Evolutionary conservation across 2,888 invertebrate species (phyloP).

Genomic region (Glaucopsyche alexis): DNA sequence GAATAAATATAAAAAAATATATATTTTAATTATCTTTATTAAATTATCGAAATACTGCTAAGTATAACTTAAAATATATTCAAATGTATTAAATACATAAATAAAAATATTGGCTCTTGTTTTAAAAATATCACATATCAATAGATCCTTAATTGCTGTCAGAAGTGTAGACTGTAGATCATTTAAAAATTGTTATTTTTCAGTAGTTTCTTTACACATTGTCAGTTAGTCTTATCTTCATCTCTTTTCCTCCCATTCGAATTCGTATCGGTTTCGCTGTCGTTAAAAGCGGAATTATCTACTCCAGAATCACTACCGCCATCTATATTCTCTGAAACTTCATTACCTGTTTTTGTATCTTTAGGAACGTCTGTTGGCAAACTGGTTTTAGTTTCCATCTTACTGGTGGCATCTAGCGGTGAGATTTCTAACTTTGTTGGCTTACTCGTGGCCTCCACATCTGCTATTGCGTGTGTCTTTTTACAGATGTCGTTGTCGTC

Average conservation of each 20-base stretch:
- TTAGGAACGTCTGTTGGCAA: slow-evolving; percentile 40
- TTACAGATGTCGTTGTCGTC: slow-evolving; percentile 80
- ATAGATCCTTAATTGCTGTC: background rate
- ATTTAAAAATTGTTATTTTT: background rate
- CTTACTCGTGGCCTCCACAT: slow-evolving; percentile 54
- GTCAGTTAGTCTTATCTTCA: slow-evolving; percentile 48
- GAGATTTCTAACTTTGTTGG: slow-evolving; percentile 48
- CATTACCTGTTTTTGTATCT: slow-evolving; percentile 47
- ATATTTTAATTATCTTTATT: background rate
- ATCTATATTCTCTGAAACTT: slow-evolving; percentile 59
- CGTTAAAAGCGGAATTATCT: slow-evolving; percentile 68
- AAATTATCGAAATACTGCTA: background rate
- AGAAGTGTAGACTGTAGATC: background rate
- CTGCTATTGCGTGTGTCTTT: slow-evolving; percentile 67
- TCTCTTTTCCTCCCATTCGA: slow-evolving; percentile 50
- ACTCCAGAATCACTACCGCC: slow-evolving; percentile 73
- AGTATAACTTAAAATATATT: slow-evolving; percentile 10
- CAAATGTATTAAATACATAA: background rate
- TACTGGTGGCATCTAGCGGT: slow-evolving; percentile 56
- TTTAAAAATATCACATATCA: slow-evolving; percentile 17
- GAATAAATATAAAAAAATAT: background rate
- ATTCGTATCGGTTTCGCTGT: slow-evolving; percentile 50
- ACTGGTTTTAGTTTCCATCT: slow-evolving; percentile 42
- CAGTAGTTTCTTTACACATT: background rate
- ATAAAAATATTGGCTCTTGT: slow-evolving; percentile 3